Evolutionary conservation across 2,797 vertebrate genomes (phyloP).

Genomic region (Sebastes hopkinsi): DNA sequence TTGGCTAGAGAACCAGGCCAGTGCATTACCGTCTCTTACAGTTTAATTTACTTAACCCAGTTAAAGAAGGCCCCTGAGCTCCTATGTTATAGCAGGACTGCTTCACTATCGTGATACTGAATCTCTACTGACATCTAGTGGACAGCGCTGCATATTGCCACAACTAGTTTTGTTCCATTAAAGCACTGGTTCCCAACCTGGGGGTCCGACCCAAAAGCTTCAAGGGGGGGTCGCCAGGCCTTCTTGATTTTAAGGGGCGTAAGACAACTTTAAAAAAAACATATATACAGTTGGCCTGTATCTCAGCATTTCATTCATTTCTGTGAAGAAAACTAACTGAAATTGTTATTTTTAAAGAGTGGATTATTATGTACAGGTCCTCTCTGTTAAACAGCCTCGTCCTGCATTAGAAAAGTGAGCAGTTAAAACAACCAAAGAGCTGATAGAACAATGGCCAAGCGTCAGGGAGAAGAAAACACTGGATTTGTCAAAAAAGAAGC

Average conservation of each 20-base stretch:
- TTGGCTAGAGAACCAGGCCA: not conserved
- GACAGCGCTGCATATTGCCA: not conserved
- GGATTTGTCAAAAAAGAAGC: too few relatives aligned
- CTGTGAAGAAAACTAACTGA: not conserved
- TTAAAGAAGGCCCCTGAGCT: not conserved
- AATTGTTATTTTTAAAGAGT: not conserved
- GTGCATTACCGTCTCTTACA: not conserved
- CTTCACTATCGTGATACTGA: not conserved
- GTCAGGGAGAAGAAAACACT: too few relatives aligned
- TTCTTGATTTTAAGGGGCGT: not conserved
- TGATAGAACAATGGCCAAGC: not conserved
- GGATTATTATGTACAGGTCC: not conserved
- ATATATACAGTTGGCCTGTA: not conserved
- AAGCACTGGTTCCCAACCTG: too few relatives aligned
- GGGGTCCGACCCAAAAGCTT: not conserved
- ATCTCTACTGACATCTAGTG: slow-evolving; percentile 79
- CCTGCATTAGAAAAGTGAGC: not conserved
- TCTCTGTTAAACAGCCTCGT: not conserved
- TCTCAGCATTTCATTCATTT: not conserved
- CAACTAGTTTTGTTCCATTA: not conserved
- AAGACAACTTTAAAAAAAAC: not conserved
- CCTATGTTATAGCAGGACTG: not conserved
- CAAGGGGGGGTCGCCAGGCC: not conserved
- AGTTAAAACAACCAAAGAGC: not conserved
- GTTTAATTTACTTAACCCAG: slow-evolving; percentile 19